phyloP scores from a whole-genome alignment of 2,888 invertebrate genomes.

The Busseola fusca region DNA sequence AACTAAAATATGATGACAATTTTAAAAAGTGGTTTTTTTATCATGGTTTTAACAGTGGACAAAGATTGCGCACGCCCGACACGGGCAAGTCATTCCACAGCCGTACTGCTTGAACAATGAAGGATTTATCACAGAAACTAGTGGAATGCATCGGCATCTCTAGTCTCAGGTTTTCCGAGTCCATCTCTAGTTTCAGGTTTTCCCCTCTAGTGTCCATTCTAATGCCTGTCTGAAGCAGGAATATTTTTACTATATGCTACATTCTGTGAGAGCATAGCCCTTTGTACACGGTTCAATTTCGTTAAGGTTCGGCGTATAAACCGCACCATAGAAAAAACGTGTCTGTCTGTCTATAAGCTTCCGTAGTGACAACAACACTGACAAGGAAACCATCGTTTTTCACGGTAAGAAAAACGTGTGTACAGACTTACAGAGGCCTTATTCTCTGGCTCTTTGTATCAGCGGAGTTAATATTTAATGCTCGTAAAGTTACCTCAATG shows the following conservation, averaged over 20 bases:
- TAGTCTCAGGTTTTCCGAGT: too few relatives aligned
- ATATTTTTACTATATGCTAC: not conserved
- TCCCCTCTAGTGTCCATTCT: too few relatives aligned
- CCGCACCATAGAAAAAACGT: not conserved
- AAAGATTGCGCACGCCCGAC: too few relatives aligned
- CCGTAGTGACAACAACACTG: not conserved
- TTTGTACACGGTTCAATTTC: not conserved
- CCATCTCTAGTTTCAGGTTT: too few relatives aligned
- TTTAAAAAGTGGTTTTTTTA: too few relatives aligned
- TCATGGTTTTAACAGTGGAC: too few relatives aligned
- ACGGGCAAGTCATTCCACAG: too few relatives aligned
- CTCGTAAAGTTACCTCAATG: not conserved
- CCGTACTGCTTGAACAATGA: too few relatives aligned
- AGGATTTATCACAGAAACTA: too few relatives aligned
- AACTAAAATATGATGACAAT: too few relatives aligned
- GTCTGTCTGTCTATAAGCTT: not conserved
- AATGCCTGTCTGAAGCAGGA: not conserved
- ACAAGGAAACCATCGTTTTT: not conserved
- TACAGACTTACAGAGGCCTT: too few relatives aligned
- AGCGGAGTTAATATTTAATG: slow-evolving; percentile 4
- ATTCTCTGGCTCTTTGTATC: not conserved
- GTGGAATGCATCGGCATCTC: too few relatives aligned
- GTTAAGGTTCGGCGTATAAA: not conserved
- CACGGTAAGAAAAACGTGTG: not conserved
- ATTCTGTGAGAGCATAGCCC: not conserved